Evolutionary conservation across 2,888 invertebrate species (phyloP), one percentile per base, ranked within the genome.

Genomic region (Azorinus chamasolen): DNA sequence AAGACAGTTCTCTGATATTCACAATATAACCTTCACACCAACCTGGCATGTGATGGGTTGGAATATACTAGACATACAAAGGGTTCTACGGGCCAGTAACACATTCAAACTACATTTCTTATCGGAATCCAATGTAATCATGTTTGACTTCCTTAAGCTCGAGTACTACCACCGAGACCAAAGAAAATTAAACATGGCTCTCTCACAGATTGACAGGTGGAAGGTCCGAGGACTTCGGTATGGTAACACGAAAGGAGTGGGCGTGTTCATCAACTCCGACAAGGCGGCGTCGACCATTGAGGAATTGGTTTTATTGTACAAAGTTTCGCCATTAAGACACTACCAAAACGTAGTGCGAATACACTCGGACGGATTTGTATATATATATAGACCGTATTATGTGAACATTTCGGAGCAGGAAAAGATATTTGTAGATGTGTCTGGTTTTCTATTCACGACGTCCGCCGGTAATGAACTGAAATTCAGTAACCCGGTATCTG

Each of bases 111-210:
- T 80, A 14, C 76, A 73, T 24, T 70, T 80, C 41, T 53, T 68
- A 14, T 66, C 75, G 12, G 65, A 75, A 18, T 51, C 73, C 3
- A 80, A 80, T 37, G 65, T 76, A 1, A 73, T 80, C 5, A 76
- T 76, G 69, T 80, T 80, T 63, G 80, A 80, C 37, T 80, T 80
- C 32, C 45, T 80, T 4, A 76, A 73, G 32, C 46, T 80, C 5
- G 48, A 76, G 24, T 76, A 65, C 48, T 65, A 54, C 4, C 39
- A 63, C 8, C 16, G 65, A 6, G 76, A 76, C 20, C 57, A 69
- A 27, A 55, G 80, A 27, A 64, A 64, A 24, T 41, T 24, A 10
- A 73, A 69, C 18, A 24, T 48, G 0, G 18, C 53, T 14, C 55
- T 76, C 22, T 48, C 58, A 0, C 25, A 54, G 27, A n/a, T 57